Percentiles rank a stretch among this genome's conserved stretches.
phyloP scores from a whole-genome alignment of 2,888 invertebrate genomes.

The Pomacea canaliculata region DNA sequence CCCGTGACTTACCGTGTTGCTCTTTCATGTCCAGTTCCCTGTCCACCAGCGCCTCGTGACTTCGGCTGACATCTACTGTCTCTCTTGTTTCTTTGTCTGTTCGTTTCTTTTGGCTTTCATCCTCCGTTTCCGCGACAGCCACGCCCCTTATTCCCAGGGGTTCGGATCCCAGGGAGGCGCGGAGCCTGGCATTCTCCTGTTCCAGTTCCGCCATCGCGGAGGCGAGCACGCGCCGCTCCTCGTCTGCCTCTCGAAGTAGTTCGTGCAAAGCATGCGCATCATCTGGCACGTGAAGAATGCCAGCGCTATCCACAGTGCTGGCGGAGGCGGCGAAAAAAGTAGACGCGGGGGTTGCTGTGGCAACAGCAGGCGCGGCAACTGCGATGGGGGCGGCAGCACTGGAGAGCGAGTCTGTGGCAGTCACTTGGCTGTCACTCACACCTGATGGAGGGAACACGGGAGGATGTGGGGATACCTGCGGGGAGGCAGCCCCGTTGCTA shows the following conservation, averaged over 20 bases:
- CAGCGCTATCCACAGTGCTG: neutral
- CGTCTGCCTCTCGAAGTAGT: slow-evolving; percentile 4
- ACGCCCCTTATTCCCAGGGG: neutral
- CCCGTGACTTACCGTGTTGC: slow-evolving; percentile 77
- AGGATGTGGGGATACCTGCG: neutral
- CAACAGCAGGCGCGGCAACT: neutral
- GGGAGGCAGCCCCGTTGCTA: slow-evolving; percentile 6
- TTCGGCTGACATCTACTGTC: slow-evolving; percentile 18
- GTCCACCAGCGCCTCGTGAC: slow-evolving; percentile 73
- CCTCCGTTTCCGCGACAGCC: slow-evolving; percentile 1
- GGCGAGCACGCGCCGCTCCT: slow-evolving; percentile 17
- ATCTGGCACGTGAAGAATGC: slow-evolving; percentile 10
- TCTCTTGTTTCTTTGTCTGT: slow-evolving; percentile 3
- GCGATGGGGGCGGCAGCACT: neutral
- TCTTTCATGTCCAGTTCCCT: slow-evolving; percentile 90
- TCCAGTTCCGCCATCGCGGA: slow-evolving; percentile 25
- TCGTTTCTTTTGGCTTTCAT: neutral
- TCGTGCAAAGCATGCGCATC: slow-evolving; percentile 29
- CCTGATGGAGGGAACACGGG: neutral
- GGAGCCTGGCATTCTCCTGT: neutral
- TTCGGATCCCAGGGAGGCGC: neutral
- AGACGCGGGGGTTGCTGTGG: neutral
- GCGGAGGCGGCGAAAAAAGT: neutral
- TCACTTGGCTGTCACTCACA: no score
- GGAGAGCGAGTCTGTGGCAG: neutral